Evolutionary conservation across 2,797 vertebrate species (phyloP), one percentile per base, ranked within the genome.

Genomic region (Spea hammondii): DNA sequence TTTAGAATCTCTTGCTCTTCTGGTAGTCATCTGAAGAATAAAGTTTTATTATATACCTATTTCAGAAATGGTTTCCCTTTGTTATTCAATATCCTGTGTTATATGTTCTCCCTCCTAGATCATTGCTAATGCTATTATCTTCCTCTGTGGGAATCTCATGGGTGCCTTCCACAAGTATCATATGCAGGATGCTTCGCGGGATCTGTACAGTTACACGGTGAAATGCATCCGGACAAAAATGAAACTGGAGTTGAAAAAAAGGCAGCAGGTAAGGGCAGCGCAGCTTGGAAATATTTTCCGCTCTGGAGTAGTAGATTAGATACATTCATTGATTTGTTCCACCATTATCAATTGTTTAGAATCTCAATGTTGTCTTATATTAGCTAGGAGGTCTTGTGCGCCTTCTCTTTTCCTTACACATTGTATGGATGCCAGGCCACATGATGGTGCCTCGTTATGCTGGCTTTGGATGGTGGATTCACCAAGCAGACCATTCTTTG

Each of bases 161-260:
- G 98, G 98, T 5, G 95, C 94, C 17, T 99, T 98, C 88, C 96
- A 99, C 85, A 99, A 98, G 84, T 88, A 96, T 78, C 92, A 96
- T 59, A 96, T 98, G 95, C 96, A 97, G 86, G 96, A 94, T 47
- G 96, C 96, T 6, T 91, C 97, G 0, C 89, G 91, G 55, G 95
- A 99, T 87, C 93, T 96, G 57, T 99, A 97, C 83, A 93, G 92
- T 82, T 95, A 99, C 84, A 97, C 96, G 0, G 87, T 96, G 6
- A 95, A 94, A 83, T 97, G 94, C 85, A 93, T 98, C 77, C 89
- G 95, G 85, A 96, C 96, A 89, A 92, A 96, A 69, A 94, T 96
- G 90, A 98, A 98, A 86, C 85, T 99, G 85, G 96, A 97, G 88
- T 91, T 97, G 5, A 95, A 99, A 83, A 99, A 99, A 86, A 93